phyloP scores from a whole-genome alignment of 2,113 vertebrate species.

The Calidris pugnax region DNA sequence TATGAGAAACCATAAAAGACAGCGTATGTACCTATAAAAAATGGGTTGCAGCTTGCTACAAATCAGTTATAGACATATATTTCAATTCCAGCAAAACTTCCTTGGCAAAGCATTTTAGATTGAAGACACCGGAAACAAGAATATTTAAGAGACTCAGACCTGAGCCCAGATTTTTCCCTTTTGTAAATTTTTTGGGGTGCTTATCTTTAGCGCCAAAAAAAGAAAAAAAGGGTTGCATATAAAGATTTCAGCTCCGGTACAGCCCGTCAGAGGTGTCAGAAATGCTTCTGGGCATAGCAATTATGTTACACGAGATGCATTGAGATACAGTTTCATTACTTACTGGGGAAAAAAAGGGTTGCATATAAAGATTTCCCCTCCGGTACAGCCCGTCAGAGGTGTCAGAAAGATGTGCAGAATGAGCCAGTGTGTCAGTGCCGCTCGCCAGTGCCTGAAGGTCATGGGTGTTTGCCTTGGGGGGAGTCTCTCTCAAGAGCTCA shows the following conservation, averaged over 20 bases:
- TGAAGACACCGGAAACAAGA: background rate
- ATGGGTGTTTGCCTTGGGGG: background rate
- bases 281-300: background rate
- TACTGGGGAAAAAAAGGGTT: background rate
- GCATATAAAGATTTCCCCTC: background rate
- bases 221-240: no score
- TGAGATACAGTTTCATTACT: background rate
- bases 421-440: background rate
- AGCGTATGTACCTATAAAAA: background rate
- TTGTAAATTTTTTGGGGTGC: background rate
- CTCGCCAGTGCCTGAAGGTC: background rate
- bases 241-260: no score
- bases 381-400: background rate
- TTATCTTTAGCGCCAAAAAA: constrained; percentile 13
- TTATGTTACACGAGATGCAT: background rate
- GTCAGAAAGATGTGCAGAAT: background rate
- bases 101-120: background rate
- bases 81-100: background rate
- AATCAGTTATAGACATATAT: background rate
- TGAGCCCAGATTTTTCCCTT: background rate
- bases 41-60: background rate
- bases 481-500: background rate
- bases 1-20: background rate
- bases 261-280: no score
- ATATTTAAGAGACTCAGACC: background rate